Evolutionary conservation across 2,888 invertebrate species (phyloP).

Genomic region (Pachydiplax longipennis): DNA sequence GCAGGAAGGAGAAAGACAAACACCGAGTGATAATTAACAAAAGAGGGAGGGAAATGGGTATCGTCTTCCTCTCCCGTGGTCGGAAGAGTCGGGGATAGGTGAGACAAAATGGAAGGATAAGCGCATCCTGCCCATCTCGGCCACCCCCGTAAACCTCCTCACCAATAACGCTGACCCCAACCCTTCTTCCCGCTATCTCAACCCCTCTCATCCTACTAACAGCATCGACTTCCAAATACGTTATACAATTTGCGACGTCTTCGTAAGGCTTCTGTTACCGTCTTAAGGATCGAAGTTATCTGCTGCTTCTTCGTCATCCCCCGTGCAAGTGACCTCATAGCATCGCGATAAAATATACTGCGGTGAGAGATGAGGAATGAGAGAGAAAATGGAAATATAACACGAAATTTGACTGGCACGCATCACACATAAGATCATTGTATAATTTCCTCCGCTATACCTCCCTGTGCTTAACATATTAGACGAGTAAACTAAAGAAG

Average conservation of each 20-base stretch:
- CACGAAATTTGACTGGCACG: neutral
- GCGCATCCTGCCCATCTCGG: neutral
- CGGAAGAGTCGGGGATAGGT: neutral
- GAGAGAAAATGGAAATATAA: neutral
- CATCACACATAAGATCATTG: too few relatives aligned
- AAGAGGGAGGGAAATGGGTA: neutral
- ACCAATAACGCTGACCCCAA: neutral
- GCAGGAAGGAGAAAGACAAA: neutral
- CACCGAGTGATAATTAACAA: slow-evolving; percentile 7
- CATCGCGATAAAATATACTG: neutral
- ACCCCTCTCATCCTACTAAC: neutral
- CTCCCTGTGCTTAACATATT: too few relatives aligned
- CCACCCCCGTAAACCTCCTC: neutral
- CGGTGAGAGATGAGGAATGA: neutral
- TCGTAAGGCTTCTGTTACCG: slow-evolving; percentile 35
- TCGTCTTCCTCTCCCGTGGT: neutral
- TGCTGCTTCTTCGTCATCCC: neutral
- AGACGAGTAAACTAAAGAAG: too few relatives aligned
- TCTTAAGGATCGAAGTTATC: slow-evolving; percentile 25
- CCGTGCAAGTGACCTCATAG: neutral
- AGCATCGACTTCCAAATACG: slow-evolving; percentile 27
- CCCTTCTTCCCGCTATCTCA: neutral
- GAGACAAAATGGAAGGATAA: neutral
- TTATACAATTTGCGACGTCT: slow-evolving; percentile 37
- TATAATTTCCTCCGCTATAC: too few relatives aligned